These are phyloP conservation scores for Macaca nemestrina DNA, from an alignment of 2,113 vertebrate species.

Conservation along the genomic window DNA sequence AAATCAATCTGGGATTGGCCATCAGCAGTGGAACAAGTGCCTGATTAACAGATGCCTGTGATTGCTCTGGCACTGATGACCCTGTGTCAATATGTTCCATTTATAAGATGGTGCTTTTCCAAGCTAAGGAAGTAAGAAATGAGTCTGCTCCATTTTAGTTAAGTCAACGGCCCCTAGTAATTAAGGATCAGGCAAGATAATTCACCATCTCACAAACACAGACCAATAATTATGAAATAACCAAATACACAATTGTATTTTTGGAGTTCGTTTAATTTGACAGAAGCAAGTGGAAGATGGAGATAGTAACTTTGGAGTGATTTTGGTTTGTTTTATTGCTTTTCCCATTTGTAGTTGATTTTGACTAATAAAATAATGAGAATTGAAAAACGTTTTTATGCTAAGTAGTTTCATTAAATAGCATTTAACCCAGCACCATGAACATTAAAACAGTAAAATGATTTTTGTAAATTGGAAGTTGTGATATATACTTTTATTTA, in stretches of 20 bases:
- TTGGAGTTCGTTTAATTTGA: not conserved
- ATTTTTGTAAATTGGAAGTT: not conserved
- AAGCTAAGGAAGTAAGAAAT: conserved; percentile 61
- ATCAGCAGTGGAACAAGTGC: conserved; percentile 61
- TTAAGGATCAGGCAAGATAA: conserved; percentile 55
- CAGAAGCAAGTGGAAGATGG: not conserved
- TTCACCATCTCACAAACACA: conserved; percentile 43
- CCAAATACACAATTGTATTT: not conserved
- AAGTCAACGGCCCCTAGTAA: conserved; percentile 45
- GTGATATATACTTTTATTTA: not conserved
- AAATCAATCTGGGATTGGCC: not conserved
- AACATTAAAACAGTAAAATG: not conserved
- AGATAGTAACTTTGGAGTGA: not conserved
- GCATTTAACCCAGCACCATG: not conserved
- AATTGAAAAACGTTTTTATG: not conserved
- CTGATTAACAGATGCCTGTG: conserved; percentile 62
- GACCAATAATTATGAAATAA: not conserved
- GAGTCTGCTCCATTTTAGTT: conserved; percentile 22
- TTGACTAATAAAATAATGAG: not conserved
- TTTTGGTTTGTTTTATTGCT: not conserved
- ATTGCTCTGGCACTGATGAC: conserved; percentile 4
- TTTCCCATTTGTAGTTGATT: not conserved
- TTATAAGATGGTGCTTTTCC: conserved; percentile 55
- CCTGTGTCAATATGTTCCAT: not conserved
- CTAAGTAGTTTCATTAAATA: conserved; percentile 19